A percentile compares a stretch with the other conserved stretches of the same genome.
phyloP scores from a whole-genome alignment of 2,797 vertebrate genomes.

The Characodon lateralis region DNA sequence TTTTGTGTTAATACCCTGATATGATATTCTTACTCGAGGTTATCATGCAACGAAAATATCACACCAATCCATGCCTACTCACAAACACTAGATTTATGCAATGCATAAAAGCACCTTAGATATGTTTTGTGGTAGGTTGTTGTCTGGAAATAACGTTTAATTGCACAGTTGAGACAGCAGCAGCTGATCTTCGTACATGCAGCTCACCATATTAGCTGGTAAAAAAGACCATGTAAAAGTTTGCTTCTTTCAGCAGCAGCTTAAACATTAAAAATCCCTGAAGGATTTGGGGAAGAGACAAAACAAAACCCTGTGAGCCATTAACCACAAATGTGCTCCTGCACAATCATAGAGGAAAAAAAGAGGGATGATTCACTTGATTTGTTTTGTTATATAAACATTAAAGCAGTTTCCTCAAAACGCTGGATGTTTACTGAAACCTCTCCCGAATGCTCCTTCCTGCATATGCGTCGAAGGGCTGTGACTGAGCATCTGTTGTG shows the following conservation, averaged over 20 bases:
- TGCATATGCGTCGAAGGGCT: conserved; percentile 56
- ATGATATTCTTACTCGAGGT: not conserved
- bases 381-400: not conserved
- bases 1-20: not conserved
- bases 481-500: conserved; percentile 67
- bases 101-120: not conserved
- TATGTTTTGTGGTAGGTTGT: conserved; percentile 1
- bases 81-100: not conserved
- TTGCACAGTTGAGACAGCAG: not conserved
- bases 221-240: conserved; percentile 49
- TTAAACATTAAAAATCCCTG: conserved; percentile 56
- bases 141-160: conserved; percentile 5
- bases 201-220: conserved; percentile 13
- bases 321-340: conserved; percentile 57
- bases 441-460: conserved; percentile 44
- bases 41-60: not conserved
- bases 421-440: conserved; percentile 52
- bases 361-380: conserved; percentile 23
- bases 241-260: conserved; percentile 35
- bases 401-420: conserved; percentile 18
- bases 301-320: conserved; percentile 56
- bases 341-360: conserved; percentile 31
- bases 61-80: not conserved
- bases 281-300: conserved; percentile 47
- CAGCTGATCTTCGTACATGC: not conserved